Conservation (phyloP, 2,888 invertebrate species). For the Anthophora plumipes region DNA sequence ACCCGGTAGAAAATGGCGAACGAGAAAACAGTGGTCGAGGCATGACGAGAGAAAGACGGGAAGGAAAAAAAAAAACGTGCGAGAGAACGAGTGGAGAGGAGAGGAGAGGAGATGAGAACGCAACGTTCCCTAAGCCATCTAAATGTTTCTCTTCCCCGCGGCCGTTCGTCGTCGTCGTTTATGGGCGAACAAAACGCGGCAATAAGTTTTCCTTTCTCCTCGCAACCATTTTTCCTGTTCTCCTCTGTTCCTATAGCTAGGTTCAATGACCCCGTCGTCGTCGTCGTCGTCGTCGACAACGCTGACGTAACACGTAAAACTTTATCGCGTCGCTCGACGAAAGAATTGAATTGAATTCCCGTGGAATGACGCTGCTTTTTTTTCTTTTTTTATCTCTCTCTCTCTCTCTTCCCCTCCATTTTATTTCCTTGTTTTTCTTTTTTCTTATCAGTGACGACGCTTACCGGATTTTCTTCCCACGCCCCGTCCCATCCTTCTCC, state of each 20-base stretch:
- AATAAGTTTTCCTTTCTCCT: constrained; percentile 68
- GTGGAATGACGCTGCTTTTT: constrained; percentile 7
- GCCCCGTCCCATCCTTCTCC: too few species aligned
- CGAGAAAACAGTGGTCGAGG: constrained; percentile 13
- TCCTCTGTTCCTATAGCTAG: constrained; percentile 33
- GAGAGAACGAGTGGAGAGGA: too few species aligned
- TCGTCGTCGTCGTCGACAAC: constrained; percentile 7
- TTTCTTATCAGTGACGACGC: constrained; percentile 14
- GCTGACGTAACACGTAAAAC: constrained; percentile 47
- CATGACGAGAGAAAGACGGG: constrained; percentile 30
- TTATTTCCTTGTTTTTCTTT: constrained; percentile 11
- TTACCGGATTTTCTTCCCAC: constrained; percentile 26
- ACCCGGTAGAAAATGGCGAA: constrained; percentile 15
- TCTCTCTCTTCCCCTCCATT: background rate
- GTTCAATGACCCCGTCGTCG: constrained; percentile 52
- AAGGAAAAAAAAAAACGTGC: too few species aligned
- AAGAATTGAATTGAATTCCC: constrained; percentile 41
- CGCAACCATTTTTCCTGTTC: constrained; percentile 15
- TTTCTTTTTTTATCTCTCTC: background rate
- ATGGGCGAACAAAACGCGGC: constrained; percentile 69
- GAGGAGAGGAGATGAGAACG: constrained; percentile 22
- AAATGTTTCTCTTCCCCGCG: constrained; percentile 67
- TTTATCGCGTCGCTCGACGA: constrained; percentile 50
- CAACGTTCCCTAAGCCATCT: constrained; percentile 53
- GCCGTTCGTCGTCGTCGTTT: constrained; percentile 60